phyloP scores from a whole-genome alignment of 1,140 invertebrate species.

The Anadara kagoshimensis region DNA sequence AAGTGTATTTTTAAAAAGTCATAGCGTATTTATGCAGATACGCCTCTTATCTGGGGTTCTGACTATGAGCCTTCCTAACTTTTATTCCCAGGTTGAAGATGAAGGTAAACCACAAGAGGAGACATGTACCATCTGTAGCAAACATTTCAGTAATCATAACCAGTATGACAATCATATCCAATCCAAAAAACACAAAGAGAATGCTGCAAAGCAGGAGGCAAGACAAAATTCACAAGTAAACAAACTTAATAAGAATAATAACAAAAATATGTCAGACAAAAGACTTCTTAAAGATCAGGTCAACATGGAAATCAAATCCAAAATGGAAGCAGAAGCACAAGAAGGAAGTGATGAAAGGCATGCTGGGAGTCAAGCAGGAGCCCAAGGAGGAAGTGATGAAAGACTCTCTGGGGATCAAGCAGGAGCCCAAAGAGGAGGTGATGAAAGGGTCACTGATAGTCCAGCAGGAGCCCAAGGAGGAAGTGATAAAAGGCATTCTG shows the following conservation, averaged over 20 bases:
- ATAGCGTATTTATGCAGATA: too few species aligned
- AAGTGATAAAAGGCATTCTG: constrained; percentile 71
- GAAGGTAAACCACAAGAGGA: constrained; percentile 28
- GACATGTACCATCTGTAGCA: constrained; percentile 88
- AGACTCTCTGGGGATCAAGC: constrained; percentile 84
- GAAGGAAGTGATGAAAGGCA: constrained; percentile 68
- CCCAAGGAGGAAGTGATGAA: constrained; percentile 73
- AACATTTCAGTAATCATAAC: constrained; percentile 88
- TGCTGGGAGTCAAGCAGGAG: constrained; percentile 85
- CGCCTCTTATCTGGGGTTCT: too few species aligned
- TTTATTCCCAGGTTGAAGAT: constrained; percentile 58
- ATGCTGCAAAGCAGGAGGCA: constrained; percentile 40
- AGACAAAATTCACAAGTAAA: constrained; percentile 37
- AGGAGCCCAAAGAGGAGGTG: constrained; percentile 61
- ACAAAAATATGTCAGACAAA: constrained; percentile 36
- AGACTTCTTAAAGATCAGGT: constrained; percentile 39
- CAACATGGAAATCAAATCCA: constrained; percentile 38
- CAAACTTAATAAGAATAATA: constrained; percentile 44
- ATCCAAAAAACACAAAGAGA: constrained; percentile 93
- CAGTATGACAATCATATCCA: constrained; percentile 92
- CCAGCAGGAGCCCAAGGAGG: constrained; percentile 81
- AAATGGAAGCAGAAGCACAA: constrained; percentile 46
- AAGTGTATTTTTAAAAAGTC: too few species aligned
- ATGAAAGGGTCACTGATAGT: constrained; percentile 79
- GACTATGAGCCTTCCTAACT: too few species aligned